Conservation (phyloP, 1,140 invertebrate genomes). For the Papilio polyxenes region DNA sequence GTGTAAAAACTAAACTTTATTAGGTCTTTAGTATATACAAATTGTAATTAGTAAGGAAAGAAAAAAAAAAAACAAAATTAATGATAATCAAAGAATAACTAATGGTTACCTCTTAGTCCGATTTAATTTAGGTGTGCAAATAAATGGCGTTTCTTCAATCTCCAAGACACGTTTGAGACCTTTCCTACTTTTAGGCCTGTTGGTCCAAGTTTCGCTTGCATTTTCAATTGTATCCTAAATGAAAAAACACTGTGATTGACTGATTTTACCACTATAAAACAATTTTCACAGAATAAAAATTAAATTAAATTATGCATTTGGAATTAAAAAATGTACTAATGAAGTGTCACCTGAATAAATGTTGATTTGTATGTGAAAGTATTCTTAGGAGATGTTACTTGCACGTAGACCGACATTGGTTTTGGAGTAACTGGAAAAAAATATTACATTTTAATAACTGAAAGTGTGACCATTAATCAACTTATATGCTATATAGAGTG, state of each 20-base stretch:
- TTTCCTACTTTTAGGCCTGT: constrained; percentile 63
- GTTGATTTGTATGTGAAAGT: constrained; percentile 77
- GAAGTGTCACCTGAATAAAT: constrained; percentile 69
- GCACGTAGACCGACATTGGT: constrained; percentile 75
- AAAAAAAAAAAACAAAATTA: background rate
- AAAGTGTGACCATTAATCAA: background rate
- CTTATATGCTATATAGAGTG: too few relatives aligned
- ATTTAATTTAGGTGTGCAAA: constrained; percentile 74
- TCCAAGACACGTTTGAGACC: constrained; percentile 71
- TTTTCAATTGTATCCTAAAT: constrained; percentile 75
- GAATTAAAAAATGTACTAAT: background rate
- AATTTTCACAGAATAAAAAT: too few relatives aligned
- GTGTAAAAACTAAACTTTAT: background rate
- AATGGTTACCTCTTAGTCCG: constrained; percentile 59
- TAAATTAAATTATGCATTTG: too few relatives aligned
- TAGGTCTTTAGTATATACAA: background rate
- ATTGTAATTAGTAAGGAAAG: background rate
- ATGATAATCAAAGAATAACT: background rate
- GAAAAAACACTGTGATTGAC: constrained; percentile 28
- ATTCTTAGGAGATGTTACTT: constrained; percentile 69
- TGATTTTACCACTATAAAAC: background rate
- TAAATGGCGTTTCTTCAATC: constrained; percentile 76
- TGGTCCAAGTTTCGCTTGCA: constrained; percentile 77
- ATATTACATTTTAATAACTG: constrained; percentile 17
- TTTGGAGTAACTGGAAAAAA: constrained; percentile 67